Percentiles rank a stretch among this genome's conserved stretches.
phyloP scores from a whole-genome alignment of 2,888 invertebrate genomes.

The Parascotia fuliginaria region DNA sequence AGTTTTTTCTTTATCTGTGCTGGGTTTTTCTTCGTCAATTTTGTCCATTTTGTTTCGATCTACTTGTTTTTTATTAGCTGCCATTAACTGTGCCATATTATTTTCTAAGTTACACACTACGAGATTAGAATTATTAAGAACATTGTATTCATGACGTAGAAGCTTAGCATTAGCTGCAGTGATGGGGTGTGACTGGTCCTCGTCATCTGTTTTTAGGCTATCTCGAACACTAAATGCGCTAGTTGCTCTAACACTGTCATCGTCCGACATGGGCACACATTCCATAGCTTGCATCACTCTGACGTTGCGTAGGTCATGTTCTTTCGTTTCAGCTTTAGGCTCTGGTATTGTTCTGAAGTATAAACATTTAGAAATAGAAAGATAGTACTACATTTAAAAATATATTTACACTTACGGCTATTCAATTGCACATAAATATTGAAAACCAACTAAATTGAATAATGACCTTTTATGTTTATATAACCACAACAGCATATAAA shows the following conservation, averaged over 20 bases:
- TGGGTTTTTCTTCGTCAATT: conserved; percentile 75
- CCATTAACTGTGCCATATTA: conserved; percentile 80
- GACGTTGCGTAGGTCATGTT: conserved; percentile 72
- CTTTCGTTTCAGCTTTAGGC: conserved; percentile 63
- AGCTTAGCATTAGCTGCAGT: conserved; percentile 78
- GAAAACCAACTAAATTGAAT: too few relatives aligned
- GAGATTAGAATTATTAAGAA: conserved; percentile 80
- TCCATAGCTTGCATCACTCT: conserved; percentile 75
- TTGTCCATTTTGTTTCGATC: conserved; percentile 77
- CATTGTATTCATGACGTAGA: conserved; percentile 77
- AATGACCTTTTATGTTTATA: too few relatives aligned
- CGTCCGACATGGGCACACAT: conserved; percentile 79
- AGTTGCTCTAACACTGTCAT: conserved; percentile 80
- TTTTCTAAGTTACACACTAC: conserved; percentile 81
- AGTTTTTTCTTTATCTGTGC: conserved; percentile 55
- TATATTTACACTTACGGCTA: too few relatives aligned
- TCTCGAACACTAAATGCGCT: conserved; percentile 81
- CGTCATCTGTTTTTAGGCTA: conserved; percentile 81
- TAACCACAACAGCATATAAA: too few relatives aligned
- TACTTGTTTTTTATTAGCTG: conserved; percentile 66
- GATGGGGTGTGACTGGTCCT: conserved; percentile 78
- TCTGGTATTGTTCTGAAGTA: conserved; percentile 58
- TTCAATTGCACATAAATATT: too few relatives aligned
- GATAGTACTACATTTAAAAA: too few relatives aligned
- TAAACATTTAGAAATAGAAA: neutral